phyloP scores from a whole-genome alignment of 2,797 vertebrate species.

The Eulemur rubriventer region DNA sequence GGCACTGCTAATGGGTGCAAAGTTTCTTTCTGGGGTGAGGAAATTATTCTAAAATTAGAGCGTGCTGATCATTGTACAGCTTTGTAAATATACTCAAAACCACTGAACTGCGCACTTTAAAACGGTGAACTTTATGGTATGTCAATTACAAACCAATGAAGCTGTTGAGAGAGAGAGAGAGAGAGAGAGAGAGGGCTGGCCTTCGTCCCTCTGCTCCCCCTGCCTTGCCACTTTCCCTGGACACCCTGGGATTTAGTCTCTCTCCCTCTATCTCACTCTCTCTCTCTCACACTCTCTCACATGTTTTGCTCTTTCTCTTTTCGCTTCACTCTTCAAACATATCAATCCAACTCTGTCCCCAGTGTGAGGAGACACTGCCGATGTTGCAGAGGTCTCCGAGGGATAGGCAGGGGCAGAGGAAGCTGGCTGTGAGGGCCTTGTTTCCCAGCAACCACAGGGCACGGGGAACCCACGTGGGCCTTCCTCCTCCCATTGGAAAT shows the following conservation, averaged over 20 bases:
- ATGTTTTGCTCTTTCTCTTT: neutral
- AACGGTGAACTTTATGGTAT: neutral
- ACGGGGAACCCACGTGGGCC: neutral
- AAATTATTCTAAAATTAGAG: constrained; percentile 42
- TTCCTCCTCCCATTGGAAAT: neutral
- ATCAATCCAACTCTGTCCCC: neutral
- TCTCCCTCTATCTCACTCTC: neutral
- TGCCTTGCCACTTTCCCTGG: neutral
- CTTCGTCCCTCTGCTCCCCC: neutral
- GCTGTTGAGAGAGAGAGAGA: neutral
- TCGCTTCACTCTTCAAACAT: neutral
- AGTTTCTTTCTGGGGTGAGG: neutral
- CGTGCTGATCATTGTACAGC: neutral
- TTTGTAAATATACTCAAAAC: constrained; percentile 32
- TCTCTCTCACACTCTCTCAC: neutral
- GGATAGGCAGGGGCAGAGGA: neutral
- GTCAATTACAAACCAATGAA: constrained; percentile 3
- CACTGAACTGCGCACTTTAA: neutral
- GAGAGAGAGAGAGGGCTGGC: neutral
- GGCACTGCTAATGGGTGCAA: neutral
- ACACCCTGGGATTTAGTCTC: neutral
- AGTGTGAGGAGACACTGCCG: neutral
- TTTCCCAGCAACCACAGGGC: neutral
- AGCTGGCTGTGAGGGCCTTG: accelerated
- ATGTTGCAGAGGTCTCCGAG: neutral